Evolutionary conservation across 2,113 vertebrate genomes (phyloP).

Genomic region (Hippocampus mohnikei): DNA sequence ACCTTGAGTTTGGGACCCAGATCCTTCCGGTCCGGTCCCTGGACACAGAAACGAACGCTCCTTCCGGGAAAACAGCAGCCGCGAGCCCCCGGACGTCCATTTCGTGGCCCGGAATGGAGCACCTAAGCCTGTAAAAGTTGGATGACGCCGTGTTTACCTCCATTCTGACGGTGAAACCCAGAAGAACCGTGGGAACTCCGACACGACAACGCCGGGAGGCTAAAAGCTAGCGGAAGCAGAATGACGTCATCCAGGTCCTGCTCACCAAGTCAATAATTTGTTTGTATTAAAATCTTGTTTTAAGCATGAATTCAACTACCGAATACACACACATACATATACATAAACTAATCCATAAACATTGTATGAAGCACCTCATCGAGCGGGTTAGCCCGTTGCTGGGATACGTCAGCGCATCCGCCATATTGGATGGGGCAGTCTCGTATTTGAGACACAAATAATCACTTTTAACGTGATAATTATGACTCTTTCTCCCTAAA

Average conservation of each 20-base stretch:
- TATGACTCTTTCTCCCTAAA: no score
- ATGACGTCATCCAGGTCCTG: conserved; percentile 18
- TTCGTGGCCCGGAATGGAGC: conserved; percentile 85
- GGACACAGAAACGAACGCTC: conserved; percentile 90
- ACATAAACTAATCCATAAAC: no score
- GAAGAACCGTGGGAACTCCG: conserved; percentile 29
- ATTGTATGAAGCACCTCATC: background rate
- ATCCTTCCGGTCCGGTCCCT: conserved; percentile 89
- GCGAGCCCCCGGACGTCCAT: conserved; percentile 89
- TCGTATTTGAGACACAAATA: no score
- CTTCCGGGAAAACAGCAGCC: conserved; percentile 74
- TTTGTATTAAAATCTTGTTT: no score
- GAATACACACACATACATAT: no score
- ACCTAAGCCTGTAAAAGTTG: conserved; percentile 82
- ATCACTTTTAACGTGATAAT: no score
- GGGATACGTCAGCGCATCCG: background rate
- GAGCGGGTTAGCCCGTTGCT: background rate
- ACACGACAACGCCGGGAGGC: conserved; percentile 39
- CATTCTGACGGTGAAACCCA: conserved; percentile 4
- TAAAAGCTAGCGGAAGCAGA: conserved; percentile 46
- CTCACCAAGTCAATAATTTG: no score
- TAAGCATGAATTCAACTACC: no score
- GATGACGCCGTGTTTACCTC: conserved; percentile 65
- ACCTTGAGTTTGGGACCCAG: conserved; percentile 88
- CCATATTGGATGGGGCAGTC: background rate